Base-by-base conservation (phyloP, 2,113 vertebrate species). In the Phycodurus eques region DNA sequence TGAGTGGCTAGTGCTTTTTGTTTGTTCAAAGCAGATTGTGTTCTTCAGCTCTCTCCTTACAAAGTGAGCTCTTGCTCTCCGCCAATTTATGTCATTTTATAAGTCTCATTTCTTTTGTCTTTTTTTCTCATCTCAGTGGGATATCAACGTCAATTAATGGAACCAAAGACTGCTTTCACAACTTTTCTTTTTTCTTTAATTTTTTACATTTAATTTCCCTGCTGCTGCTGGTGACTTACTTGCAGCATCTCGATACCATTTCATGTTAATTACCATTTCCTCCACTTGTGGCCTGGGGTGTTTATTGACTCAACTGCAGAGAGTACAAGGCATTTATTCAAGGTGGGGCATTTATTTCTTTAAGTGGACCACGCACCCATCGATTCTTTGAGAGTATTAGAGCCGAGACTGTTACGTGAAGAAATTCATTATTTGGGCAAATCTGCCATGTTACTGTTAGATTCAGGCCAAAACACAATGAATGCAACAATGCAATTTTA, bases 41-140 rank as follows among this genome's bases (percentile, higher is more conserved):
- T 78, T 75, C 47, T 70, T 72, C 39, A 27, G 66, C 64, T 62
- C 70, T 76, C 13, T 3, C 4, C 47, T 57, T 68, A 73, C 2
- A 54, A 61, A 44, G 15, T 15, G 14, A 4, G 56, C 31, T 44
- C 12, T 46, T 19, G 53, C 42, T 57, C 43, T 68, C 17, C 42
- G 27, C 39, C 68, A 42, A n/a, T 15, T 73, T 60, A 59, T 31
- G 64, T 69, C 33, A n/a, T 62, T 59, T 77, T 77, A 71, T 47
- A 62, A 63, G 46, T 62, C n/a, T 57, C 0, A 17, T 59, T 67
- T 70, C 35, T 68, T 72, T 78, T 63, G 44, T 70, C 62, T 42
- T 39, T 51, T 49, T 61, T 60, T 47, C 31, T 15, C 22, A 65
- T 56, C 70, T 68, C 14, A 15, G 65, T 17, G 27, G 72, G 51